Conservation (phyloP, 2,888 invertebrate species). For the Eulithis testata region DNA sequence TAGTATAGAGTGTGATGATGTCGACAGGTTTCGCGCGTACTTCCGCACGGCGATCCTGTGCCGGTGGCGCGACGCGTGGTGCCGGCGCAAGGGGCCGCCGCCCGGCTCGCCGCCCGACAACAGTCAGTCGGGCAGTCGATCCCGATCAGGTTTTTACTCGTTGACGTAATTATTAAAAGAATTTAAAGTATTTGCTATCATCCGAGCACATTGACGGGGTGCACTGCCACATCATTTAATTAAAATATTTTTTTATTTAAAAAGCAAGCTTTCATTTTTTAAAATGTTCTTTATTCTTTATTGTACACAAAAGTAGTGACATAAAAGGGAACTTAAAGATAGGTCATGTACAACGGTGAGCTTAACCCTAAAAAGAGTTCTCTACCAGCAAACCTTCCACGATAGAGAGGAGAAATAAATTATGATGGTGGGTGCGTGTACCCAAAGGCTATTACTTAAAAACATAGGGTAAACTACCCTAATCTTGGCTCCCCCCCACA, state of each 20-base stretch:
- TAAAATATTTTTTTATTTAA: neutral
- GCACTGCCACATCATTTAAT: neutral
- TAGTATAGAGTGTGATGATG: neutral
- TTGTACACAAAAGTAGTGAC: too few relatives aligned
- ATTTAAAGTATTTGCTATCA: conserved; percentile 58
- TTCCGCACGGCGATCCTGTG: conserved; percentile 88
- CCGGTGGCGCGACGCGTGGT: conserved; percentile 80
- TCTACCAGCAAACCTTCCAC: too few relatives aligned
- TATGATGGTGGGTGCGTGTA: too few relatives aligned
- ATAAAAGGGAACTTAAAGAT: too few relatives aligned
- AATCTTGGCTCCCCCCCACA: too few relatives aligned
- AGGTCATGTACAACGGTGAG: too few relatives aligned
- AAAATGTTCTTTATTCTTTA: too few relatives aligned
- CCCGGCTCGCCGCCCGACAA: conserved; percentile 81
- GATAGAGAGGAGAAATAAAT: too few relatives aligned
- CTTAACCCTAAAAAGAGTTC: too few relatives aligned
- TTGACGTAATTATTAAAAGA: conserved; percentile 84
- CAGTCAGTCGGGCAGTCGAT: conserved; percentile 84
- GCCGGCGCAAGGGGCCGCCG: conserved; percentile 68
- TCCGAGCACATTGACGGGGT: conserved; percentile 40
- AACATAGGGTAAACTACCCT: too few relatives aligned
- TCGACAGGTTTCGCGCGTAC: conserved; percentile 87
- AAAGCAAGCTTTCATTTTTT: neutral
- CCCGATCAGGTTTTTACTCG: conserved; percentile 86
- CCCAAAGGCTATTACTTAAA: too few relatives aligned